Evolutionary conservation across 2,888 invertebrate genomes (phyloP).

Genomic region (Drosophila anomelani): DNA sequence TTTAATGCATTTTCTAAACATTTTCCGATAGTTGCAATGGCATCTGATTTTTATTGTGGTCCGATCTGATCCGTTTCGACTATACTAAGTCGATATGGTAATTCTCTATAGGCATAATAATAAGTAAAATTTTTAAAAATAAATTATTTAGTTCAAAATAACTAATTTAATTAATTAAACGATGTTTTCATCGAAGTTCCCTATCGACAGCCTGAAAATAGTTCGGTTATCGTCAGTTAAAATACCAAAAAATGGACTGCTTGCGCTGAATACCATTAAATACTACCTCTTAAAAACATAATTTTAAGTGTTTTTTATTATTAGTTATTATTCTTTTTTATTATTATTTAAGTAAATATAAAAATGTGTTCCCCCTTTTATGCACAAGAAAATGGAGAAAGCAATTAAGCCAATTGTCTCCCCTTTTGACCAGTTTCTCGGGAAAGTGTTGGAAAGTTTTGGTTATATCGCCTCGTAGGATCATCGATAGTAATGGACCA

Average conservation of each 20-base stretch:
- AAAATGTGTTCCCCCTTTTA: background rate
- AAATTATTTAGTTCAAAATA: too few relatives aligned
- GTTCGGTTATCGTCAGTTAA: background rate
- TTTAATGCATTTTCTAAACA: too few relatives aligned
- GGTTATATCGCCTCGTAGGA: background rate
- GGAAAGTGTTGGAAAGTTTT: background rate
- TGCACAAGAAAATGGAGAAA: background rate
- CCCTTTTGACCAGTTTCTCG: background rate
- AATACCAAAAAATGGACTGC: background rate
- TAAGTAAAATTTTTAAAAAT: too few relatives aligned
- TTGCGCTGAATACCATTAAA: background rate
- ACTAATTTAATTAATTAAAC: too few relatives aligned
- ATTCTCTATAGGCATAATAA: too few relatives aligned
- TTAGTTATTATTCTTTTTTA: background rate
- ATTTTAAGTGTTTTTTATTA: background rate
- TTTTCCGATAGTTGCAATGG: too few relatives aligned
- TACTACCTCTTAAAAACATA: background rate
- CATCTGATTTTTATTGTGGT: too few relatives aligned
- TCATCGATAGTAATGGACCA: background rate
- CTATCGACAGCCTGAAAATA: background rate
- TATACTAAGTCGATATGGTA: too few relatives aligned
- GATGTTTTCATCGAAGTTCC: too few relatives aligned
- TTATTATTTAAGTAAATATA: background rate
- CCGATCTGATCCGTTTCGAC: too few relatives aligned
- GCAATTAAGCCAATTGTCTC: background rate